Conservation (phyloP, 2,797 vertebrate species). For the Gymnothorax javanicus region DNA sequence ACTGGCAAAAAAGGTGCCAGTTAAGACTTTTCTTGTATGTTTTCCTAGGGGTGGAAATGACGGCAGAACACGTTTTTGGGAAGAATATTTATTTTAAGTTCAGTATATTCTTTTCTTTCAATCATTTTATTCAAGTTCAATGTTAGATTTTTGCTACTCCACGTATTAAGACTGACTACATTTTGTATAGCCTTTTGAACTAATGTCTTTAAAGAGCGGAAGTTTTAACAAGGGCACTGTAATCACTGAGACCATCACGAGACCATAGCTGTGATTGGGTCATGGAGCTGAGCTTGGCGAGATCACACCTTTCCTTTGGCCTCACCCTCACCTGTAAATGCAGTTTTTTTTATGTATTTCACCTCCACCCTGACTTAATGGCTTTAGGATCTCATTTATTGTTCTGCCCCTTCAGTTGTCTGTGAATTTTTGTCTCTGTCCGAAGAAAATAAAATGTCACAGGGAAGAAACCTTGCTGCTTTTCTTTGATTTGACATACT, state of each 20-base stretch:
- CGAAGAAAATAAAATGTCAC: conserved; percentile 9
- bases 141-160: no score
- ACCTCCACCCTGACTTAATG: conserved; percentile 16
- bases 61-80: no score
- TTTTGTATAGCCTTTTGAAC: no score
- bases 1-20: no score
- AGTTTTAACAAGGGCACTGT: no score
- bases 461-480: conserved; percentile 22
- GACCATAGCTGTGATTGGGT: not conserved
- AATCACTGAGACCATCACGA: not conserved
- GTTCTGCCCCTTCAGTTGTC: not conserved
- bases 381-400: not conserved
- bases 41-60: no score
- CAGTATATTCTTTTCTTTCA: no score
- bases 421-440: not conserved
- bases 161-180: no score
- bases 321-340: not conserved
- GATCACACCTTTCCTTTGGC: not conserved
- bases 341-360: not conserved
- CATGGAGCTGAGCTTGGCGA: not conserved
- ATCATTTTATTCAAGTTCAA: no score
- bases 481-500: not conserved
- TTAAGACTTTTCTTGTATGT: no score
- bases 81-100: no score
- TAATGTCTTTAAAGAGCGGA: no score